Base-by-base conservation (phyloP, 2,888 invertebrate genomes). In the Tinea trinotella region DNA sequence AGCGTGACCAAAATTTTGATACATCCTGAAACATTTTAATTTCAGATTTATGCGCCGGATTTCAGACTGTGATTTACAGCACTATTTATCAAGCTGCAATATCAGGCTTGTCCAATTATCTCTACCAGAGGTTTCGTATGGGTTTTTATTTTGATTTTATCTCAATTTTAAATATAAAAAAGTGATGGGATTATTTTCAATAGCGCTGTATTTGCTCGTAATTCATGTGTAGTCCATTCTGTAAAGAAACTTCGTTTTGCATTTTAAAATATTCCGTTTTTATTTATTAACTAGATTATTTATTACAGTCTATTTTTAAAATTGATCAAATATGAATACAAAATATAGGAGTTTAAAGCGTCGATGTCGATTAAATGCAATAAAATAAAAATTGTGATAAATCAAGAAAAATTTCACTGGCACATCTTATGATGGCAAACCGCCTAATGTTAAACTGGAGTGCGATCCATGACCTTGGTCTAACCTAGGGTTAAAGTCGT, bases 41-140 rank as follows among this genome's bases (percentile, higher is more conserved):
- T 58, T 57, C 54, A 48, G 55, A 58, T 59, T 60, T 58, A 57
- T 35, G 57, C 57, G 56, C 55, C 36, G 56, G 55, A 57, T 57
- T 59, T 61, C 57, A 1, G 49, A 19, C 36, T 46, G 52, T 62
- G 62, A 62, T 62, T 62, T 61, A 62, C 60, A 60, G 57, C 58
- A 59, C 60, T 61, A 61, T 62, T 61, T 58, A 62, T 62, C 61
- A 60, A 60, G 57, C 62, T 61, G 58, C 53, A 60, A 61, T 62
- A 62, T 62, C 62, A 61, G 59, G 19, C 58, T 15, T 40, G 53
- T 40, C 53, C 53, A 36, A 53, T 53, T 53, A 53, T 53, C 53
- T 53, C 40, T 40, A 24, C 24, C 18, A 10, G 18, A n/a, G 19
- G 17, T 19, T 46, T 17, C n/a, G 46, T 46, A 19, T 19, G 15